Percentiles rank a stretch among this genome's conserved stretches.
Evolutionary conservation across 2,797 vertebrate genomes (phyloP).

Genomic region (Morelia viridis): DNA sequence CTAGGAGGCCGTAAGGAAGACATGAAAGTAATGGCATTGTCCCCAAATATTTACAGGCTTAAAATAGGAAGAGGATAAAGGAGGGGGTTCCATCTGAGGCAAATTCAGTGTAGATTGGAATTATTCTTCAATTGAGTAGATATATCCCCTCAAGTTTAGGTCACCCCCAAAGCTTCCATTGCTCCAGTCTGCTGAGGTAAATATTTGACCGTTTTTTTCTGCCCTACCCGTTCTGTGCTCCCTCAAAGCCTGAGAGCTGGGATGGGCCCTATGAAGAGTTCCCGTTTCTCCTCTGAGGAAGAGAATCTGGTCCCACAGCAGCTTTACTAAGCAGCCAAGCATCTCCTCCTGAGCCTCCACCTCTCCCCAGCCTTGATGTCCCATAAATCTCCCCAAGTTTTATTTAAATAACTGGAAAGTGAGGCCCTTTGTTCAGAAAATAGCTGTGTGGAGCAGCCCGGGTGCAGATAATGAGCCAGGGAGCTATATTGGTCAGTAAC

Average conservation of each 20-base stretch:
- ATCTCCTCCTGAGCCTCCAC: neutral
- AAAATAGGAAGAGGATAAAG: neutral
- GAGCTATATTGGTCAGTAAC: slow-evolving; percentile 50
- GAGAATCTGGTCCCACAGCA: neutral
- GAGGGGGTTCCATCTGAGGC: neutral
- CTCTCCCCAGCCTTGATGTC: slow-evolving; percentile 9
- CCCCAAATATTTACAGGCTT: neutral
- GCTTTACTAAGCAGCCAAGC: neutral
- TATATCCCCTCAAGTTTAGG: neutral
- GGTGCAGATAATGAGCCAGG: slow-evolving; percentile 44
- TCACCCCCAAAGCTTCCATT: neutral
- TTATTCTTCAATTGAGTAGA: neutral
- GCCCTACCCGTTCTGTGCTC: neutral
- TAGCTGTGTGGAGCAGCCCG: slow-evolving; percentile 44
- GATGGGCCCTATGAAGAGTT: neutral
- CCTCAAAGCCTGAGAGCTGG: neutral
- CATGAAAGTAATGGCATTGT: neutral
- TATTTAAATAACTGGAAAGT: slow-evolving; percentile 48
- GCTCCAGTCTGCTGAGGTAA: neutral
- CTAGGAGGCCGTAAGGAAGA: neutral
- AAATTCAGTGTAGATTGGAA: neutral
- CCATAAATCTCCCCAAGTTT: slow-evolving; percentile 38
- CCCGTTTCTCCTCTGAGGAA: neutral
- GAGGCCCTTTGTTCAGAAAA: slow-evolving; percentile 51
- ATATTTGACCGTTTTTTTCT: neutral